Conservation (phyloP, 1,140 invertebrate genomes). For the Orchesella cincta region DNA sequence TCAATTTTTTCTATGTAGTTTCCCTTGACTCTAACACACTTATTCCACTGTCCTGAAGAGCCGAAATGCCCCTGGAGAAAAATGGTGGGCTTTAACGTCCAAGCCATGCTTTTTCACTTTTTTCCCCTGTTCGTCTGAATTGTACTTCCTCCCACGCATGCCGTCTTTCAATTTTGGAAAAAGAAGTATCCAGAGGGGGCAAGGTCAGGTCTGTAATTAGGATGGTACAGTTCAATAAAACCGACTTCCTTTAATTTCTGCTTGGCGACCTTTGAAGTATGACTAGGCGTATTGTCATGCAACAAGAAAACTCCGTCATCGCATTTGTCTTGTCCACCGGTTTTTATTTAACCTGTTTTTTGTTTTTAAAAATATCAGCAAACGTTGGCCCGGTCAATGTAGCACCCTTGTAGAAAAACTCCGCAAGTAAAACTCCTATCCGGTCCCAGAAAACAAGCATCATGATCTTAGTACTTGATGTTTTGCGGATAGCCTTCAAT, state of each 20-base stretch:
- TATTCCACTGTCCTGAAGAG: constrained; percentile 3
- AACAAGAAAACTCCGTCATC: constrained; percentile 56
- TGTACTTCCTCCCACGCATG: constrained; percentile 26
- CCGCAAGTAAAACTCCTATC: constrained; percentile 12
- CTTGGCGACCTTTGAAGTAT: constrained; percentile 52
- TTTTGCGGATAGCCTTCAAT: constrained; percentile 27
- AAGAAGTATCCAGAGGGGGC: constrained; percentile 56
- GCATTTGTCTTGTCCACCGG: constrained; percentile 52
- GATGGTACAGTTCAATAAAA: constrained; percentile 58
- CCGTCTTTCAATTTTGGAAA: constrained; percentile 49
- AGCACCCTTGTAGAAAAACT: constrained; percentile 19
- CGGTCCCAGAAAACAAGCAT: constrained; percentile 42
- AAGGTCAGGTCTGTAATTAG: constrained; percentile 58
- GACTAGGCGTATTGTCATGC: constrained; percentile 55
- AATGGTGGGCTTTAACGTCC: constrained; percentile 2
- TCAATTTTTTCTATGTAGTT: constrained; percentile 25
- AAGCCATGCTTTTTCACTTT: not conserved
- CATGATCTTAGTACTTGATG: constrained; percentile 38
- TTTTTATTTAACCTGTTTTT: constrained; percentile 45
- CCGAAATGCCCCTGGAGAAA: constrained; percentile 16
- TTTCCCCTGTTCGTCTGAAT: not conserved
- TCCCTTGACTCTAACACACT: constrained; percentile 13
- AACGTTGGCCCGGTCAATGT: constrained; percentile 17
- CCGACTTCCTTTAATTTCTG: constrained; percentile 52
- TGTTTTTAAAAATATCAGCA: constrained; percentile 41